Conservation (phyloP, 1,140 invertebrate species). For the Trichoplusia ni region DNA sequence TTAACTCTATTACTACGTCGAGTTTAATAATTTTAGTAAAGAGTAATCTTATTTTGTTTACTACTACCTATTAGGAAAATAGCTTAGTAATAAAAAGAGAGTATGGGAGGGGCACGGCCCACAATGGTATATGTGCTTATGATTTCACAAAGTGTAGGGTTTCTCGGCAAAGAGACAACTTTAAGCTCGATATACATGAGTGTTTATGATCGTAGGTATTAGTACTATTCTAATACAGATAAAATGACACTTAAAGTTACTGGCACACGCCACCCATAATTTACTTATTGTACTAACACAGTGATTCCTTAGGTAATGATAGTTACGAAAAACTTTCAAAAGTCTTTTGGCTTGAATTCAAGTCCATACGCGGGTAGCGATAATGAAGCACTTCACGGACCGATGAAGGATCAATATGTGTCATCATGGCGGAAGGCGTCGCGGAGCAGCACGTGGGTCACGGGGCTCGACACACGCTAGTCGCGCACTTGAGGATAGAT, state of each 20-base stretch:
- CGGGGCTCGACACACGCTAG: too few species aligned
- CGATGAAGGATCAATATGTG: too few species aligned
- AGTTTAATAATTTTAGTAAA: too few species aligned
- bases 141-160: not conserved
- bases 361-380: not conserved
- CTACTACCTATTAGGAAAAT: too few species aligned
- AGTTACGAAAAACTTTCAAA: constrained; percentile 4
- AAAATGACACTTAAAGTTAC: constrained; percentile 13
- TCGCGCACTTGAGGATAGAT: constrained; percentile 54
- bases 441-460: too few species aligned
- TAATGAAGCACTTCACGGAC: not conserved
- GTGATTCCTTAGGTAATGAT: constrained; percentile 15
- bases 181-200: constrained; percentile 22
- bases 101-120: too few species aligned
- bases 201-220: constrained; percentile 3
- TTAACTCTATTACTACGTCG: too few species aligned
- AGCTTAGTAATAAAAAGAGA: too few species aligned
- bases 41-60: too few species aligned
- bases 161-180: not conserved
- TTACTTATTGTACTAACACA: constrained; percentile 32
- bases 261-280: constrained; percentile 8
- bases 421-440: too few species aligned
- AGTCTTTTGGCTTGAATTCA: not conserved
- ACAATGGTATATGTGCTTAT: too few species aligned
- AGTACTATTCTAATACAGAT: not conserved